Conservation (phyloP, 2,797 vertebrate genomes). For the Pseudochirops corinnae region DNA sequence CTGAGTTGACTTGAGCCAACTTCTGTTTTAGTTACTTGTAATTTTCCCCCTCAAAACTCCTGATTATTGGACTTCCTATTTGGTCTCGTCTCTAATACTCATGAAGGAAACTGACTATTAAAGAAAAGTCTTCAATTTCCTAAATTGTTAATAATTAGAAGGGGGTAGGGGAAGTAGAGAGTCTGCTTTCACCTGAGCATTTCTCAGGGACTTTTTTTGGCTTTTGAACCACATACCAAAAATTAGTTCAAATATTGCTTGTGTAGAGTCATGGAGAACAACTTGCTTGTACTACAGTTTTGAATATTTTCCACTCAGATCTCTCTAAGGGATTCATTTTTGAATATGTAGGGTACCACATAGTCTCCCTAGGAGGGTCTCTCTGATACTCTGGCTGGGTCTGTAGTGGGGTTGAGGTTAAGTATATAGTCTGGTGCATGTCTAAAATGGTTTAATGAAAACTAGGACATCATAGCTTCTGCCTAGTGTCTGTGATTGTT, state of each 20-base stretch:
- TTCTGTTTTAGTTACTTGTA: constrained; percentile 31
- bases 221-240: background rate
- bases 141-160: constrained; percentile 13
- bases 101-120: constrained; percentile 18
- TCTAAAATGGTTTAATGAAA: background rate
- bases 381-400: background rate
- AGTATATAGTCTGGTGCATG: background rate
- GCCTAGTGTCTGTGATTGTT: background rate
- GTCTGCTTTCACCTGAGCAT: background rate
- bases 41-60: background rate
- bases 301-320: background rate
- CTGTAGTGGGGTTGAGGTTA: background rate
- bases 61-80: background rate
- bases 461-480: background rate
- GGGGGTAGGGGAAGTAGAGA: background rate
- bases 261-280: background rate
- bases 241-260: background rate
- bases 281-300: background rate
- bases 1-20: background rate
- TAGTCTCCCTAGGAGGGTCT: background rate
- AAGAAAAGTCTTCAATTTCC: background rate
- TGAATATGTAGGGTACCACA: background rate
- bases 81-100: constrained; percentile 12
- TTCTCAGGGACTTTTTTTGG: background rate
- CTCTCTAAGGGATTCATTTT: background rate